Conservation (phyloP, 2,113 vertebrate genomes). For the Ploceus nigricollis region DNA sequence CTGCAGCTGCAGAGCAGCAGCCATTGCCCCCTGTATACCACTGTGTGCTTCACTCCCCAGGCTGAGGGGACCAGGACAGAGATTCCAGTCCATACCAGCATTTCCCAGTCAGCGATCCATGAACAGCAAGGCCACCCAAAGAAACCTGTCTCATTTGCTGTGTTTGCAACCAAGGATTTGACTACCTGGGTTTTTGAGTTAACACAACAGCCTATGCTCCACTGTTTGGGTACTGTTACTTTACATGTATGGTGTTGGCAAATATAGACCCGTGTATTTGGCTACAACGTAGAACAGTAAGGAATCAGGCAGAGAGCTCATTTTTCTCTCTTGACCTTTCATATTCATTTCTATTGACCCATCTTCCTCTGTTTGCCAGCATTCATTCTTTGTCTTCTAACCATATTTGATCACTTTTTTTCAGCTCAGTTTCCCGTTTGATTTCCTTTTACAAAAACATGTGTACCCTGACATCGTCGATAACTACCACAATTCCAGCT, state of each 20-base stretch:
- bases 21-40: background rate
- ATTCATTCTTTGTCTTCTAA: background rate
- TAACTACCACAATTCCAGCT: background rate
- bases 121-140: background rate
- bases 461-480: background rate
- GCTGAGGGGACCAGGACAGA: background rate
- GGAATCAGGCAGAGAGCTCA: background rate
- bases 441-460: constrained; percentile 29
- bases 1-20: background rate
- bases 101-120: background rate
- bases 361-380: background rate
- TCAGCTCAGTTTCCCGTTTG: background rate
- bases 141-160: background rate
- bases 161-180: background rate
- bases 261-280: background rate
- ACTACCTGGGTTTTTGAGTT: background rate
- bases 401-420: constrained; percentile 7
- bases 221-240: background rate
- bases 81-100: background rate
- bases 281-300: background rate
- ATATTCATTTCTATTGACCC: background rate
- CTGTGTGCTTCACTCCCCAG: background rate
- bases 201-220: background rate
- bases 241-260: background rate
- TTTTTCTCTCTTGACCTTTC: background rate